phyloP scores from a whole-genome alignment of 2,113 vertebrate genomes.

The Psittacula cyanocephala region DNA sequence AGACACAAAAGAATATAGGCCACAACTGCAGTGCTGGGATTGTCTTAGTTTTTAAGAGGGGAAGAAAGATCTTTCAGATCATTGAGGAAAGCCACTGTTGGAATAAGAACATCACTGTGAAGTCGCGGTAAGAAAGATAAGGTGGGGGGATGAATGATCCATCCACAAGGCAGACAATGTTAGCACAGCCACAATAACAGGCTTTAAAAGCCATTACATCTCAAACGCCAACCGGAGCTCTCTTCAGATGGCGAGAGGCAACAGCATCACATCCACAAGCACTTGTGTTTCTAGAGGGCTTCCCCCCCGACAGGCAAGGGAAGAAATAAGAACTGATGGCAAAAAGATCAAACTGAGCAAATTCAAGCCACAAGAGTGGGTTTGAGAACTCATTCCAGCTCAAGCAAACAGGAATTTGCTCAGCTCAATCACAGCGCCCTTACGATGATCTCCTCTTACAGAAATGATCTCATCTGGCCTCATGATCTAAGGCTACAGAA shows the following conservation, averaged over 20 bases:
- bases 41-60: background rate
- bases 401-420: background rate
- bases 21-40: background rate
- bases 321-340: background rate
- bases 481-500: background rate
- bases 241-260: background rate
- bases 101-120: background rate
- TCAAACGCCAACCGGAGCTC: background rate
- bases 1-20: background rate
- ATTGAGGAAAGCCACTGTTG: background rate
- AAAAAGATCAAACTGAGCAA: background rate
- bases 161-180: background rate
- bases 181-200: background rate
- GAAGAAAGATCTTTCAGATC: background rate
- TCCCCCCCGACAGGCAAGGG: background rate
- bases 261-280: background rate
- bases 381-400: background rate
- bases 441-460: background rate
- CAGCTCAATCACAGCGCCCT: background rate
- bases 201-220: background rate
- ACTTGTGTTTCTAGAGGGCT: accelerated
- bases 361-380: background rate
- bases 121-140: background rate
- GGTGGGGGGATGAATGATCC: background rate
- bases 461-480: background rate